Base-by-base conservation (phyloP, 2,888 invertebrate genomes). In the Yponomeuta cagnagella region DNA sequence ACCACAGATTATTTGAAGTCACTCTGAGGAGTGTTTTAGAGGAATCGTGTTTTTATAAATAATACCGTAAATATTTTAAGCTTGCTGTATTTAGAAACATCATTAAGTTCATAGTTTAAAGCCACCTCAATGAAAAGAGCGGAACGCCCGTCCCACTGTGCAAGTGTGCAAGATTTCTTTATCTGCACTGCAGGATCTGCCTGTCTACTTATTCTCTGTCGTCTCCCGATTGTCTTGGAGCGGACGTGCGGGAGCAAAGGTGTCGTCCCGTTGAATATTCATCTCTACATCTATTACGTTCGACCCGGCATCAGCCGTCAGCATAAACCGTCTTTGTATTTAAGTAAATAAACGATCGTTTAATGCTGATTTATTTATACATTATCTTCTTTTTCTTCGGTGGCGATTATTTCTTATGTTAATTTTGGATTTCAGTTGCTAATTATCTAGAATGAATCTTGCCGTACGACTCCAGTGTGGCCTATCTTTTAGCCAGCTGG, bases 251-350 rank as follows among this genome's bases (percentile, higher is more conserved):
- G 52, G 52, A 3, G 52, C 52, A 58, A 58, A 58, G 52, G 52
- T 58, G 52, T 58, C 52, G 52, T 58, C 52, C 8, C 52, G 52
- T 58, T 58, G 52, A 58, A 58, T 58, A 58, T 58, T 58, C 52
- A 58, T 58, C 52, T 1, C 15, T 58, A 58, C 52, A 58, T 58
- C 52, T 58, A 58, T 58, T 58, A 58, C 52, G 52, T 12, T 58
- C 52, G 52, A 58, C 52, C 52, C 52, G 52, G 52, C 15, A 23
- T 23, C 23, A 58, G 52, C 52, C 15, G 15, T 58, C 52, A 58
- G 52, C 52, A 58, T 58, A 58, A 58, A 58, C 12, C 52, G 12
- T 58, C 52, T 58, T 58, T 58, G 52, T 58, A 15, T 58, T 58
- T 58, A 58, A 2, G 52, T 15, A 58, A 58, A 58, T 58, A 58